A percentile compares a stretch with the other conserved stretches of the same genome.
phyloP scores from a whole-genome alignment of 2,113 vertebrate species.

The Anser cygnoides region DNA sequence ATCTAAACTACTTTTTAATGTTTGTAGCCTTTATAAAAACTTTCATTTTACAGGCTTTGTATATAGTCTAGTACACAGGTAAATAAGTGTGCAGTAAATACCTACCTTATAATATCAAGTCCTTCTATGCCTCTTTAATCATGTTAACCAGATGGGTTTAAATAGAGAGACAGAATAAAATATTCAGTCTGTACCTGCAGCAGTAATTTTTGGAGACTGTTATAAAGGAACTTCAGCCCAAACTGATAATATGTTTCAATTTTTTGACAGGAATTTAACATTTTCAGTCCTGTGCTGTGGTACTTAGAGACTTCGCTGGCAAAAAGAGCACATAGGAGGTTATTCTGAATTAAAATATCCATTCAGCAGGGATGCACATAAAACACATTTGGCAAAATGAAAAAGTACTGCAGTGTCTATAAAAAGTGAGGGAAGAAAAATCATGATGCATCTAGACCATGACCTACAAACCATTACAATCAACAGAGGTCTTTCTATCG shows the following conservation, averaged over 20 bases:
- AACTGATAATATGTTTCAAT: neutral
- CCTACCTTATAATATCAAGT: neutral
- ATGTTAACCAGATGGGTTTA: neutral
- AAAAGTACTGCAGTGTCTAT: neutral
- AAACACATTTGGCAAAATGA: neutral
- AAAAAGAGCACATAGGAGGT: neutral
- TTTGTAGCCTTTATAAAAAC: neutral
- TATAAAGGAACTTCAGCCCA: neutral
- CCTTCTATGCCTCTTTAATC: neutral
- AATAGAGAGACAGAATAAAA: neutral
- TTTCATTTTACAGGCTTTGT: neutral
- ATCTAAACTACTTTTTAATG: neutral
- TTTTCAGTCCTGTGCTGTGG: neutral
- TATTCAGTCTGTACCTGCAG: neutral
- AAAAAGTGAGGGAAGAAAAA: neutral
- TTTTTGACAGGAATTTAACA: neutral
- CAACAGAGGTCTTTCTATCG: neutral
- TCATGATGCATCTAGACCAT: neutral
- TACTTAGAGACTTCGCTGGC: neutral
- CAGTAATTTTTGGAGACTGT: neutral
- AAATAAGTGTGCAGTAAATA: neutral
- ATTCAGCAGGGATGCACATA: neutral
- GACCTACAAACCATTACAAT: neutral
- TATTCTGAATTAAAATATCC: neutral
- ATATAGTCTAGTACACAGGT: neutral